Conservation (phyloP, 2,113 vertebrate genomes). For the Anhinga anhinga region DNA sequence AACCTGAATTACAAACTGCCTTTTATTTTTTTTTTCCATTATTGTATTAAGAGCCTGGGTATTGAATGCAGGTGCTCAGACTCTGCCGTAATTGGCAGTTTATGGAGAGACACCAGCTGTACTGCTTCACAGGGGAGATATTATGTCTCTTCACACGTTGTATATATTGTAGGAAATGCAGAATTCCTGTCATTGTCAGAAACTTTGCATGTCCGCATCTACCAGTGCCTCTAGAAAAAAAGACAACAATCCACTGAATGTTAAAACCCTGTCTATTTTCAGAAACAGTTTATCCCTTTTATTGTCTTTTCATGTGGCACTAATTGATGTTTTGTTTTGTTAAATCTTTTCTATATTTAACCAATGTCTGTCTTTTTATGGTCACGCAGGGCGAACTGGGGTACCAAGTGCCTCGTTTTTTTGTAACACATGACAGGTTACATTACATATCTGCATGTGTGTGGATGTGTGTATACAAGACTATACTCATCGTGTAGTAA, state of each 20-base stretch:
- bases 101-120: constrained; percentile 55
- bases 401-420: background rate
- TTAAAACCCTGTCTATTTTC: constrained; percentile 12
- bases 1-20: constrained; percentile 37
- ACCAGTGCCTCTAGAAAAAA: background rate
- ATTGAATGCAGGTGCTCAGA: constrained; percentile 63
- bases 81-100: constrained; percentile 30
- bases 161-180: constrained; percentile 46
- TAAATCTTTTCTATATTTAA: background rate
- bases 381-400: background rate
- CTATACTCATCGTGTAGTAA: background rate
- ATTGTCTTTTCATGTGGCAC: background rate
- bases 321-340: constrained; percentile 19
- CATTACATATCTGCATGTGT: fast-evolving
- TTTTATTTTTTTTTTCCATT: background rate
- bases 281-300: background rate
- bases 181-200: constrained; percentile 57
- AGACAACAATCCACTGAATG: background rate
- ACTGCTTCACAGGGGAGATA: constrained; percentile 42
- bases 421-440: background rate
- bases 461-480: background rate
- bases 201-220: background rate
- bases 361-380: constrained; percentile 27
- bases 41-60: constrained; percentile 46
- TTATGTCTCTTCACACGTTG: constrained; percentile 28